Conservation (phyloP, 2,797 vertebrate species). For the Pseudocheirus occidentalis region DNA sequence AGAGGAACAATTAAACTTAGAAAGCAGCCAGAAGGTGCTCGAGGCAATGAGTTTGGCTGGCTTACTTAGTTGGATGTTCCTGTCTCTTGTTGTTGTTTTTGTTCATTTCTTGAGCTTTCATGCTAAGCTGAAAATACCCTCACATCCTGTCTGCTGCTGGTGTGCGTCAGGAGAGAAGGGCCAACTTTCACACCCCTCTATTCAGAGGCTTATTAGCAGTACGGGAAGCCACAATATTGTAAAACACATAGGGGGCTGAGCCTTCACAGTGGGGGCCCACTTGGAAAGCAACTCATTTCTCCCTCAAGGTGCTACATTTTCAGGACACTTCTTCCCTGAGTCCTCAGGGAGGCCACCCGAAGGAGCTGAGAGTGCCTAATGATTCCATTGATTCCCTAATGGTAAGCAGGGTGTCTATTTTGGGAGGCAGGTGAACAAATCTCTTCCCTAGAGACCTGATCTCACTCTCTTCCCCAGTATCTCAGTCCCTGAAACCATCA, state of each 20-base stretch:
- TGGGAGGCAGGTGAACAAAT: background rate
- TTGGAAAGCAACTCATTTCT: background rate
- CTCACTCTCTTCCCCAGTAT: background rate
- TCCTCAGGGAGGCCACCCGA: background rate
- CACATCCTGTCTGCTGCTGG: background rate
- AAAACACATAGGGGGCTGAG: fast-evolving
- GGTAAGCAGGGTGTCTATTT: background rate
- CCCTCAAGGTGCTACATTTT: background rate
- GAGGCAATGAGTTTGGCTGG: background rate
- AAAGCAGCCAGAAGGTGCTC: background rate
- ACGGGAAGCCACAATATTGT: background rate
- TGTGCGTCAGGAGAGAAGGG: background rate
- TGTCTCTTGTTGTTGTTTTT: background rate
- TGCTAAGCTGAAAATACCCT: slow-evolving; percentile 39
- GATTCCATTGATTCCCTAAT: background rate
- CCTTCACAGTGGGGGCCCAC: background rate
- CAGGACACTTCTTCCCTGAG: background rate
- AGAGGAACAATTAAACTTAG: background rate
- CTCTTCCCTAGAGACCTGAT: background rate
- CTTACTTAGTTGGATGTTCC: background rate
- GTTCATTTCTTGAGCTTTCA: slow-evolving; percentile 37
- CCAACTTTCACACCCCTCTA: slow-evolving; percentile 38
- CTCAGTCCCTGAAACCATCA: background rate
- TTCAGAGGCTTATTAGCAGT: slow-evolving; percentile 9
- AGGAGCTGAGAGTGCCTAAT: background rate